phyloP scores from a whole-genome alignment of 1,140 invertebrate genomes.

The Diorhabda sublineata region DNA sequence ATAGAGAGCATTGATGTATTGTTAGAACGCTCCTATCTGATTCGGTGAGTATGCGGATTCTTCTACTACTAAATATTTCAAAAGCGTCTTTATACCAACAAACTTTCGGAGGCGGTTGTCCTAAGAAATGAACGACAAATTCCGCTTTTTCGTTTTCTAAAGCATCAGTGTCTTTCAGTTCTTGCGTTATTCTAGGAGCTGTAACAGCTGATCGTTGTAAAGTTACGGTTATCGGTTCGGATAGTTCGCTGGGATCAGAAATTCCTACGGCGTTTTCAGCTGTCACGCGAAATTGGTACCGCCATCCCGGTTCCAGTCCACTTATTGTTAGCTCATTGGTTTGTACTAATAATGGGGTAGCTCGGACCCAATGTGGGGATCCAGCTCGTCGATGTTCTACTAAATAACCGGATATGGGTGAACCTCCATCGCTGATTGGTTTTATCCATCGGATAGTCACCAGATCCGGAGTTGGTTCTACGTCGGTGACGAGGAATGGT shows the following conservation, averaged over 20 bases:
- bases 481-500: slow-evolving; percentile 64
- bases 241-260: slow-evolving; percentile 73
- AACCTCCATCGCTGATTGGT: slow-evolving; percentile 80
- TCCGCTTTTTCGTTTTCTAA: slow-evolving; percentile 79
- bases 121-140: slow-evolving; percentile 76
- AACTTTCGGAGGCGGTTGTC: slow-evolving; percentile 78
- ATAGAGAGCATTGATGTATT: slow-evolving; percentile 73
- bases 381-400: slow-evolving; percentile 76
- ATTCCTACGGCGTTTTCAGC: slow-evolving; percentile 81
- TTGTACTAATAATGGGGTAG: slow-evolving; percentile 63
- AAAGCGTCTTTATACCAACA: slow-evolving; percentile 92
- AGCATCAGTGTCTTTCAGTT: slow-evolving; percentile 61
- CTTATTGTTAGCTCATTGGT: slow-evolving; percentile 69
- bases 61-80: slow-evolving; percentile 76
- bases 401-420: slow-evolving; percentile 78
- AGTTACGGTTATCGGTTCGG: slow-evolving; percentile 72
- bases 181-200: slow-evolving; percentile 64
- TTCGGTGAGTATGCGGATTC: slow-evolving; percentile 72
- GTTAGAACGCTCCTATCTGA: slow-evolving; percentile 72
- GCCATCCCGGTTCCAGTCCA: slow-evolving; percentile 77
- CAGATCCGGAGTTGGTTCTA: slow-evolving; percentile 69
- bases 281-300: slow-evolving; percentile 84
- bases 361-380: slow-evolving; percentile 71
- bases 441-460: slow-evolving; percentile 82
- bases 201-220: slow-evolving; percentile 62